Percentiles rank a stretch among this genome's conserved stretches.
phyloP scores from a whole-genome alignment of 2,888 invertebrate species.

The Melipona beecheii region DNA sequence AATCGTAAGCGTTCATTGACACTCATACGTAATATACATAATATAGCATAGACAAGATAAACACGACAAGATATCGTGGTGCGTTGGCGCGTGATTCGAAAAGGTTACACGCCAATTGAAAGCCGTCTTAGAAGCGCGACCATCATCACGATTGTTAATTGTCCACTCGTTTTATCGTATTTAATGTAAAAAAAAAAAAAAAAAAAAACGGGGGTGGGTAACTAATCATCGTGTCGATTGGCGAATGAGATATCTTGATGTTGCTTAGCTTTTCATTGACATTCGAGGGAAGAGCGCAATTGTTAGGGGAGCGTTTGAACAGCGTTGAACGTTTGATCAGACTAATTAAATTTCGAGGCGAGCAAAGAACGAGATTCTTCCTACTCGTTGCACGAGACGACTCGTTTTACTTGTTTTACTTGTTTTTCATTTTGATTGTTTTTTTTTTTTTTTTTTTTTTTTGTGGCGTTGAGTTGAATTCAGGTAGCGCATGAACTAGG shows the following conservation, averaged over 20 bases:
- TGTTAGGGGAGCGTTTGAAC: neutral
- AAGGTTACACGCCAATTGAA: neutral
- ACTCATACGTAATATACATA: neutral
- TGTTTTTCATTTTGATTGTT: no score
- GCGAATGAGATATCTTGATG: neutral
- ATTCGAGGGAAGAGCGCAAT: neutral
- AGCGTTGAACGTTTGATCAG: no score
- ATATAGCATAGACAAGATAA: neutral
- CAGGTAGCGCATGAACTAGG: slow-evolving; percentile 11
- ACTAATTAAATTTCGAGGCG: no score
- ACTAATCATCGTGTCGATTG: neutral
- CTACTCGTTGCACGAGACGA: neutral
- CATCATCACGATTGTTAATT: slow-evolving; percentile 54
- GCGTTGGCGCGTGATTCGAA: neutral
- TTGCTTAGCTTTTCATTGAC: neutral
- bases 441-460: no score
- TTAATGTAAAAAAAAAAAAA: neutral
- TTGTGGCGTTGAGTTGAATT: neutral
- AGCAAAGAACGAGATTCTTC: neutral
- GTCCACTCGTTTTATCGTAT: slow-evolving; percentile 47
- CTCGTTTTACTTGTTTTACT: no score
- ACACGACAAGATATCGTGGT: neutral
- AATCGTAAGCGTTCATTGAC: neutral
- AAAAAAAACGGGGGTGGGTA: neutral
- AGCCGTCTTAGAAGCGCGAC: slow-evolving; percentile 17